Percentiles rank a stretch among this genome's conserved stretches.
Evolutionary conservation across 2,113 vertebrate species (phyloP).

Genomic region (Conger conger): DNA sequence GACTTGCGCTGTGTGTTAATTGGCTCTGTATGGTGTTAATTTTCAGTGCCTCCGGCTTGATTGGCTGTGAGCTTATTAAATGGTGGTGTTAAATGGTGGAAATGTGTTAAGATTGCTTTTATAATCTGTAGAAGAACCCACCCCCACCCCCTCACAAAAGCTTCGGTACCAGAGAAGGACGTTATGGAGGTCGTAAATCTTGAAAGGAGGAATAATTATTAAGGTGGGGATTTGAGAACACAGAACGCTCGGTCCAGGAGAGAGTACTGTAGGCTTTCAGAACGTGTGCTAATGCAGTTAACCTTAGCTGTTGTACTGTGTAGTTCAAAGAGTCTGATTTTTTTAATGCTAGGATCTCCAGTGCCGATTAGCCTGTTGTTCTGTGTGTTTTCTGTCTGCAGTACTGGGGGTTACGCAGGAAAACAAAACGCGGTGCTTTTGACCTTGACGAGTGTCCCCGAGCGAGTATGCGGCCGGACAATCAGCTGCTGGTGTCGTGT

Average conservation of each 20-base stretch:
- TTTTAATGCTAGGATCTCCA: not conserved
- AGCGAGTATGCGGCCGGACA: not conserved
- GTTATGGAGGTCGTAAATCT: not conserved
- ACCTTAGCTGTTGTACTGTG: not conserved
- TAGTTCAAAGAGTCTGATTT: not conserved
- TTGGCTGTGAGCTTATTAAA: not conserved
- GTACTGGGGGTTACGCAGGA: not conserved
- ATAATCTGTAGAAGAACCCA: not conserved
- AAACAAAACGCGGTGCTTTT: not conserved
- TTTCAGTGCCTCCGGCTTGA: slow-evolving; percentile 1
- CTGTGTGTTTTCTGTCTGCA: not conserved
- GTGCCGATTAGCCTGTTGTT: too few relatives aligned
- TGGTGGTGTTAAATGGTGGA: too few relatives aligned
- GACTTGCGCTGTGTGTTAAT: not conserved
- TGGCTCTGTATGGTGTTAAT: slow-evolving; percentile 1
- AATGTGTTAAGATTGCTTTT: slow-evolving; percentile 7
- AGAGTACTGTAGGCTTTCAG: not conserved
- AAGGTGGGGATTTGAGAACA: not conserved
- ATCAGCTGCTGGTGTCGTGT: not conserved
- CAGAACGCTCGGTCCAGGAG: not conserved
- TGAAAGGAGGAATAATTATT: not conserved
- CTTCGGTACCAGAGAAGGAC: not conserved
- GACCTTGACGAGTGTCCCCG: not conserved
- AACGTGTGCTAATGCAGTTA: not conserved
- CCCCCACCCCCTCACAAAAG: too few relatives aligned